These are phyloP conservation scores for Sycophila texana DNA, from an alignment of 2,888 invertebrate genomes.

Conservation along the genomic window DNA sequence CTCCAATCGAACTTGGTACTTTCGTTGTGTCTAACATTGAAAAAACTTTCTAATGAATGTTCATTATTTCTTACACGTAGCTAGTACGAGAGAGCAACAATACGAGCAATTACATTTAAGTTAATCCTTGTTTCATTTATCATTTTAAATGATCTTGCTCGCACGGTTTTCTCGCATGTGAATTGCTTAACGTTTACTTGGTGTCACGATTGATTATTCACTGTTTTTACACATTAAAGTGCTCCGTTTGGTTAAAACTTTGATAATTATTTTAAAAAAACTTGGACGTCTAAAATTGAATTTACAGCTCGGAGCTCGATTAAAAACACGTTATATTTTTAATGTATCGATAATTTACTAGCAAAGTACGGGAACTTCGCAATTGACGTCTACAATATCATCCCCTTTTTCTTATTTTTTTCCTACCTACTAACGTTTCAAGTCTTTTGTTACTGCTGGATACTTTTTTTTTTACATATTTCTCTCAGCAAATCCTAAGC, in stretches of 20 bases:
- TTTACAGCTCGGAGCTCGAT: background rate
- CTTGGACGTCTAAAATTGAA: constrained; percentile 7
- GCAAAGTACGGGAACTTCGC: constrained; percentile 22
- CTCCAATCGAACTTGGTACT: constrained; percentile 53
- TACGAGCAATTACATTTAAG: constrained; percentile 29
- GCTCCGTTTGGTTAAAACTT: constrained; percentile 20
- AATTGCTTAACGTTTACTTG: constrained; percentile 55
- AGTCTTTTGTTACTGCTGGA: background rate
- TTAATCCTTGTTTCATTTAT: background rate
- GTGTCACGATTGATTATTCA: constrained; percentile 46
- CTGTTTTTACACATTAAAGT: constrained; percentile 11
- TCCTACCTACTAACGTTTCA: background rate
- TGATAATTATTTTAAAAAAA: constrained; percentile 18
- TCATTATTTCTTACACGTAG: constrained; percentile 9
- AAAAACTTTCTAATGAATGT: constrained; percentile 29
- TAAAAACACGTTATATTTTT: background rate
- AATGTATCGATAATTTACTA: constrained; percentile 10
- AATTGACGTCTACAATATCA: constrained; percentile 43
- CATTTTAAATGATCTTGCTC: background rate
- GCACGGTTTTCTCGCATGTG: constrained; percentile 4
- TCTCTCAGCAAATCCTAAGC: background rate
- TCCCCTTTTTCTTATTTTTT: background rate
- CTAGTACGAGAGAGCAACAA: constrained; percentile 13
- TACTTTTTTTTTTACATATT: background rate
- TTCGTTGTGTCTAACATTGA: constrained; percentile 57